Base-by-base conservation (phyloP, 2,888 invertebrate genomes). In the Amblyjoppa proteus region DNA sequence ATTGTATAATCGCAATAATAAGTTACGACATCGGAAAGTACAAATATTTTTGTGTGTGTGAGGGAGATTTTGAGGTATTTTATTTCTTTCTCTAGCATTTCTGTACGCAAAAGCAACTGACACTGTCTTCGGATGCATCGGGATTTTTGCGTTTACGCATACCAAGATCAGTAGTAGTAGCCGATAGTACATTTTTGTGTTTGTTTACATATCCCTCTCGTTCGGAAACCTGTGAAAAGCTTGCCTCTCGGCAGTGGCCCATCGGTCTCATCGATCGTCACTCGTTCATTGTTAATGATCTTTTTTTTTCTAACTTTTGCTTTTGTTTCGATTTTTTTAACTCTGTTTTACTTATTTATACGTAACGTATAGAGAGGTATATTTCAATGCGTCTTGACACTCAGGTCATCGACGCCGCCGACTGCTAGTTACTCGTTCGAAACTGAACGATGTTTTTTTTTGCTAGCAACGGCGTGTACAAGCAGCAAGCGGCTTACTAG, bases 231-330 rank as follows among this genome's bases (percentile, higher is more conserved):
- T 34, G 91, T 89, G 87, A 91, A 91, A 91, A 90, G 85, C 87
- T 90, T 90, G 92, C 91, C 91, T 92, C 91, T 92, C 91, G 90
- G 91, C 91, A 90, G 88, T 91, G 89, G 79, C 71, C 88, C 85
- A 87, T 88, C 84, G 84, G 83, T 88, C 88, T 88, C 87, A 85
- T 90, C 76, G 25, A 45, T 80, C 81, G 81, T 77, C 73, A 70
- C 68, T 79, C 31, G 68, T 78, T 56, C 84, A 64, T 70, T 77
- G 88, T 88, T 86, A 64, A 64, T 16, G 31, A 84, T 83, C 82
- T 87, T 85, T 86, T 83, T 80, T 87, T 85, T 86, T 86, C 49
- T 81, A 77, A 25, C 64, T 28, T 51, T 69, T 61, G 74, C 75
- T 87, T 84, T 84, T 86, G 83, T 88, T 84, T 88, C 85, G 82